Evolutionary conservation across 2,797 vertebrate species (phyloP), one percentile per base, ranked within the genome.

Genomic region (Labeo calbasu): DNA sequence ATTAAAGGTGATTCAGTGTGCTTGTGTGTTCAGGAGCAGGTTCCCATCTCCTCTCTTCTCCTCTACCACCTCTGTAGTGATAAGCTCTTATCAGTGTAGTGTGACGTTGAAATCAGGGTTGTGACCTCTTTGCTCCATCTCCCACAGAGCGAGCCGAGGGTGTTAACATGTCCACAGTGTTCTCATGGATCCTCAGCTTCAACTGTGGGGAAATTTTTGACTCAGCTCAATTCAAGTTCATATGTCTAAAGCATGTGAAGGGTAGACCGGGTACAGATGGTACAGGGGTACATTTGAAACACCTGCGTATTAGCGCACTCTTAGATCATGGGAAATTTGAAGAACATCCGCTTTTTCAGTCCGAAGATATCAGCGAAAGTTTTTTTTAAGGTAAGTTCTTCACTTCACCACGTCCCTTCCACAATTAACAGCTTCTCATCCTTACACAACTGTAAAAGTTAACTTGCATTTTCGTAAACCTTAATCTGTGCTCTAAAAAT

Each of bases 61-160:
- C 61, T 73, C 48, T 61, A 36, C 40, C 43, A 32, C 28, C 57
- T 75, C 57, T 65, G 53, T 25, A 76, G 46, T 66, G 75, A 86
- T 78, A 79, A 78, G 68, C 36, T 28, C 75, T 83, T 86, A 82
- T 86, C 80, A 79, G 59, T 46, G 75, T 15, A n/a, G 59, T n/a
- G 23, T 70, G 81, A 70, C 17, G 28, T 63, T 71, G 65, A 68
- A 76, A 28, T 70, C 73, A 48, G 75, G 66, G 80, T 71, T 21
- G 25, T 65, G 84, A 85, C 73, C 66, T 77, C 55, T 72, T 51
- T 51, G 70, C 69, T 63, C 55, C 43, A 3, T 70, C 70, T 82
- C 46, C 32, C 15, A 13, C 40, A 81, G 50, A 81, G 53, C 12
- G 65, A 81, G 66, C 66, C 68, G 48, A 46, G 57, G 23, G 80